Base-by-base conservation (phyloP, 2,113 vertebrate genomes). In the Smithornis capensis region DNA sequence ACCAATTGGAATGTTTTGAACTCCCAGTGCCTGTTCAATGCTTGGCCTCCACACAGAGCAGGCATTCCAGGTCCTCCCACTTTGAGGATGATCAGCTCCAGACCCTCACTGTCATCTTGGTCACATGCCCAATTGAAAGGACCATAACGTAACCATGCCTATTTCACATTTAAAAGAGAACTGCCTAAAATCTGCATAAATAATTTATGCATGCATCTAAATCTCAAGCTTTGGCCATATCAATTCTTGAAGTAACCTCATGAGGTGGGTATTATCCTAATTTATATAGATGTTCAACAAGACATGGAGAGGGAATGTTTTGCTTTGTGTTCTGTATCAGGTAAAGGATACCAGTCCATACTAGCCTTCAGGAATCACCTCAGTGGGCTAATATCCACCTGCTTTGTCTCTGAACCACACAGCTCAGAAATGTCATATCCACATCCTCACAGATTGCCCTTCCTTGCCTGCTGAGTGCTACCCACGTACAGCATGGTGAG, bases 21-120 rank as follows among this genome's bases (percentile, higher is more conserved):
- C 87, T 90, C 80, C 63, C 62, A 90, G 53, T 87, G 68, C 57
- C 47, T 89, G 73, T 44, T 33, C 3, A 0, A 49, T 52, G 63
- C 68, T 57, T 83, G 77, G 89, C 57, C 83, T 75, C 73, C 73
- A 57, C 73, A 28, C 73, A 87, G 68, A 92, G 73, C 92, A 70
- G 77, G 62, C 68, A 60, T 60, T 37, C 76, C 73, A 90, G 85
- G 82, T 89, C 57, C 86, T 90, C 44, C 37, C 27, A 38, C 92
- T 92, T 92, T 87, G 82, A 94, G 76, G 92, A 89, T 83, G 81
- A 92, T 92, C 73, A 71, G 57, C 59, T 90, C 86, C 86, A 95
- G 92, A 90, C n/a, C 78, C 73, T 80, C 31, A 37, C 86, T 90
- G 91, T 94, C 73, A 80, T 87, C 86, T 92, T 79, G 57, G 68